Conservation (phyloP, 2,797 vertebrate genomes). For the Syngnathus acus region DNA sequence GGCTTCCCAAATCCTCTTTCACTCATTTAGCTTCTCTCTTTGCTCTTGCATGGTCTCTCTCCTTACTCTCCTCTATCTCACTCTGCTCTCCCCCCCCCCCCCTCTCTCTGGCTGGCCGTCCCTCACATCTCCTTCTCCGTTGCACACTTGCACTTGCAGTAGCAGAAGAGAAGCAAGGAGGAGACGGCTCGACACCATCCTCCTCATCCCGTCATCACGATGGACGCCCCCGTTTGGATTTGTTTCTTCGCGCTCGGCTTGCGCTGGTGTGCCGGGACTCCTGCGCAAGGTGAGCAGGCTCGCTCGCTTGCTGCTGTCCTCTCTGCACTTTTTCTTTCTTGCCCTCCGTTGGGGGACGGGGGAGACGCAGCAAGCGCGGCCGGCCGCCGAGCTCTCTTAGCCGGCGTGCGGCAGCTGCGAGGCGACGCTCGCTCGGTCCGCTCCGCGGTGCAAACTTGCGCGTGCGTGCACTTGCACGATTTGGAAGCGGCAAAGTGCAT, state of each 20-base stretch:
- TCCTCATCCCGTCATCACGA: neutral
- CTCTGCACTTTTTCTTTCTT: neutral
- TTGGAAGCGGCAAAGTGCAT: neutral
- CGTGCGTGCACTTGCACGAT: neutral
- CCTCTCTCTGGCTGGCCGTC: neutral
- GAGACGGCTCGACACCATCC: neutral
- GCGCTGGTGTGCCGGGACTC: neutral
- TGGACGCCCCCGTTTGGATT: neutral
- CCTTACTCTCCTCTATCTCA: neutral
- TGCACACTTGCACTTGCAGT: neutral
- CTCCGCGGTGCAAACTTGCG: neutral
- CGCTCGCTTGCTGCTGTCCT: neutral
- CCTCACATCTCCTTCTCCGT: neutral
- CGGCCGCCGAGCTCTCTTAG: neutral
- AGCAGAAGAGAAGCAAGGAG: neutral
- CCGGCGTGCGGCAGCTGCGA: neutral
- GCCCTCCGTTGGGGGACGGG: neutral
- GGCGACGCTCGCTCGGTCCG: neutral
- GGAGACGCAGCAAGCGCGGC: neutral
- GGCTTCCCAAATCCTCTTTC: neutral
- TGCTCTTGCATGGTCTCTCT: neutral
- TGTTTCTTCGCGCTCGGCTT: neutral
- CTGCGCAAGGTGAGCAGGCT: neutral
- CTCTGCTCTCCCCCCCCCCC: neutral
- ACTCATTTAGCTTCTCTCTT: neutral